phyloP scores from a whole-genome alignment of 2,888 invertebrate species.

The Morpho helenor region DNA sequence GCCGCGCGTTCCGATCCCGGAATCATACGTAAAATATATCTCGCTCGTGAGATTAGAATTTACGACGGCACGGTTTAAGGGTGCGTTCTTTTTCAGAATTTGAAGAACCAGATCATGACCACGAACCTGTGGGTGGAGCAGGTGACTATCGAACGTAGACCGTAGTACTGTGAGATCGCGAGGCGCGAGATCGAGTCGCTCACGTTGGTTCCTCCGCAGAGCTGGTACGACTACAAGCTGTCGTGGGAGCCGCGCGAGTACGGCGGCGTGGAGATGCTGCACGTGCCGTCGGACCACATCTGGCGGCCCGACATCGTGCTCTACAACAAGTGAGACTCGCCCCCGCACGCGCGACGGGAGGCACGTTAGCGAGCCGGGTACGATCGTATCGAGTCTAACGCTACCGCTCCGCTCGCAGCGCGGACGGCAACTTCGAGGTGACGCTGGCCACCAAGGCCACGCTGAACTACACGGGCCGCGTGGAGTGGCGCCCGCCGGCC shows the following conservation, averaged over 20 bases:
- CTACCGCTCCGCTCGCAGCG: slow-evolving; percentile 74
- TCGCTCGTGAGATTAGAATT: too few relatives aligned
- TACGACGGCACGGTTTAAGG: too few relatives aligned
- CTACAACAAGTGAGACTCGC: slow-evolving; percentile 79
- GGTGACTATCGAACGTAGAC: slow-evolving; percentile 29
- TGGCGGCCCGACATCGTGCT: slow-evolving; percentile 98
- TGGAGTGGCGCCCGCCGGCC: slow-evolving; percentile 97
- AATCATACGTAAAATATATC: background rate
- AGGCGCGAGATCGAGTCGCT: too few relatives aligned
- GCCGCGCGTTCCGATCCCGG: background rate
- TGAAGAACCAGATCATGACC: slow-evolving; percentile 97
- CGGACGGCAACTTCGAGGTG: slow-evolving; percentile 95
- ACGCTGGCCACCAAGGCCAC: slow-evolving; percentile 94
- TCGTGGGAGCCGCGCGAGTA: slow-evolving; percentile 97
- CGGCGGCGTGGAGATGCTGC: slow-evolving; percentile 96
- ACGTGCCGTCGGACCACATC: slow-evolving; percentile 97
- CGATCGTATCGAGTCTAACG: background rate
- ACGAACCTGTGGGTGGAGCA: slow-evolving; percentile 96
- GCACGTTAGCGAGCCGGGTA: background rate
- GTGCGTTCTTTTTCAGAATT: slow-evolving; percentile 80
- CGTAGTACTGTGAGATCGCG: too few relatives aligned
- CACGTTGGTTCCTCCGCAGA: slow-evolving; percentile 66
- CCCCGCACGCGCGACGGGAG: background rate
- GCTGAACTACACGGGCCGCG: slow-evolving; percentile 92
- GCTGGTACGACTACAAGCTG: slow-evolving; percentile 97